phyloP scores from a whole-genome alignment of 2,797 vertebrate species.

The Eulemur coronatus region DNA sequence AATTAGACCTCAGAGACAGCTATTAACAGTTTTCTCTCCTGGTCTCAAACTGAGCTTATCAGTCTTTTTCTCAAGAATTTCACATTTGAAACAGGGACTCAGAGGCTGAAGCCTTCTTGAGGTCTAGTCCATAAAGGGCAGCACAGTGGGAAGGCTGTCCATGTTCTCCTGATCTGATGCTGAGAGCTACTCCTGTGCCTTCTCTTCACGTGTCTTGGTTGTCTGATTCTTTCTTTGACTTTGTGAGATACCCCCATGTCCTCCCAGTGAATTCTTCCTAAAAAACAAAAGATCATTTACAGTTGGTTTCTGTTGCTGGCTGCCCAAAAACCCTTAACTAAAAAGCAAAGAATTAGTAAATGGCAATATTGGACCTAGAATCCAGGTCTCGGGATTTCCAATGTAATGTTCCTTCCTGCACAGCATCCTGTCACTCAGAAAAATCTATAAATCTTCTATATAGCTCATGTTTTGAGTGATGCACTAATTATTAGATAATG shows the following conservation, averaged over 20 bases:
- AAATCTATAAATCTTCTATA: neutral
- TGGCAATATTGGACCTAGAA: neutral
- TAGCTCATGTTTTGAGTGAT: neutral
- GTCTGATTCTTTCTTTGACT: neutral
- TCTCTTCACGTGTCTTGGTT: neutral
- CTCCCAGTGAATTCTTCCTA: neutral
- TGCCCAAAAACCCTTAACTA: neutral
- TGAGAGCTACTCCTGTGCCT: neutral
- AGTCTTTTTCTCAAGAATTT: neutral
- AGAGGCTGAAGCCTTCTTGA: neutral
- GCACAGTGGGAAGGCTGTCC: neutral
- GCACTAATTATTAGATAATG: constrained; percentile 15
- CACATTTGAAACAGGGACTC: neutral
- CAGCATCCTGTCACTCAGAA: neutral
- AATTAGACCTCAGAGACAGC: neutral
- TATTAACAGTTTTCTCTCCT: neutral
- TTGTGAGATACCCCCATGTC: neutral
- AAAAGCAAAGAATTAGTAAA: neutral
- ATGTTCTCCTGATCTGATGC: neutral
- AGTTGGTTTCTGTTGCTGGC: neutral
- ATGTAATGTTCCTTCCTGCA: neutral
- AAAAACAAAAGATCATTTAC: neutral
- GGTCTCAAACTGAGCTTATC: neutral
- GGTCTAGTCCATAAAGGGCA: neutral
- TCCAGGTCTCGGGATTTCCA: neutral